Percentiles rank a stretch among this genome's conserved stretches.
Conservation (phyloP, 2,113 vertebrate genomes). For the Hemiscyllium ocellatum region DNA sequence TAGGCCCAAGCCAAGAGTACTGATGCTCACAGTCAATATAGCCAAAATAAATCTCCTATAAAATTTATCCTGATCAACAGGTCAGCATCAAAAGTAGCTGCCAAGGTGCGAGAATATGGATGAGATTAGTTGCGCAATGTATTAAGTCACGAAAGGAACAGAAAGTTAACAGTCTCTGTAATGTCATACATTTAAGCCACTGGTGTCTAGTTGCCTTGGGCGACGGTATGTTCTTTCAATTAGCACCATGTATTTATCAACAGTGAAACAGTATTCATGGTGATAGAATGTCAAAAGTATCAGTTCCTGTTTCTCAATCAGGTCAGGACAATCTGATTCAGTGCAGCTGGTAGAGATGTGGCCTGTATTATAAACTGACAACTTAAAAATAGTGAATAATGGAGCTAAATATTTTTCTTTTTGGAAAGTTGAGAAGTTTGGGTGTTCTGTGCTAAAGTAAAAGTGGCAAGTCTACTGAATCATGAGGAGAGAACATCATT, state of each 20-base stretch:
- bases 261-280: neutral
- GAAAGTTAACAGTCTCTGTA: neutral
- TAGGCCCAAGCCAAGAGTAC: neutral
- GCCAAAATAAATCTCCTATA: neutral
- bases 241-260: neutral
- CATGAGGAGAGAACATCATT: neutral
- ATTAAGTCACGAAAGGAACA: neutral
- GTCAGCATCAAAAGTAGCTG: neutral
- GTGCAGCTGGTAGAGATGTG: neutral
- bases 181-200: neutral
- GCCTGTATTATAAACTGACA: neutral
- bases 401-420: neutral
- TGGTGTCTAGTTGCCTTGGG: neutral
- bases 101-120: neutral
- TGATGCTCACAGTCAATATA: neutral
- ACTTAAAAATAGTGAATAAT: neutral
- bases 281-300: neutral
- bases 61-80: neutral
- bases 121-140: neutral
- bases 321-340: neutral
- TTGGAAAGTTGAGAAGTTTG: neutral
- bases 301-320: slow-evolving; percentile 24
- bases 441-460: neutral
- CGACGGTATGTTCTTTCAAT: neutral
- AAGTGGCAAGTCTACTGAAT: neutral